Conservation (phyloP, 1,140 invertebrate genomes). For the Aphis gossypii region DNA sequence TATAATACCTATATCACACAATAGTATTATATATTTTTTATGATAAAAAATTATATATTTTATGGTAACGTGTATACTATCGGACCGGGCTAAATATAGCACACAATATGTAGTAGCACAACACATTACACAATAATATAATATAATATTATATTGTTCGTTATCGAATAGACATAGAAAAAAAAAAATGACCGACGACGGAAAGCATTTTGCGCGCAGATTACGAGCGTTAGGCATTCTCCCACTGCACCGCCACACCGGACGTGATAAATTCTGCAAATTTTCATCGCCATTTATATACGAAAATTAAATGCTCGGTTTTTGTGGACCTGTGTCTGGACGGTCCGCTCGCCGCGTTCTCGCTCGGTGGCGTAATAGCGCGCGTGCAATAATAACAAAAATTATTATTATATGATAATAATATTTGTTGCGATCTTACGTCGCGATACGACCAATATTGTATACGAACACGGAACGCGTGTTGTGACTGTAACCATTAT, state of each 20-base stretch:
- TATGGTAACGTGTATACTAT: not conserved
- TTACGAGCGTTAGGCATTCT: slow-evolving; percentile 5
- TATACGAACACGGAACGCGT: not conserved
- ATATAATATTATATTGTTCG: not conserved
- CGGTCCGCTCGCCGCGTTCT: not conserved
- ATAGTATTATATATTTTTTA: not conserved
- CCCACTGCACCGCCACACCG: not conserved
- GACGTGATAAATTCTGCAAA: not conserved
- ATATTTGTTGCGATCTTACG: not conserved
- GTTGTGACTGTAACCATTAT: not conserved
- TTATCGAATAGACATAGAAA: not conserved
- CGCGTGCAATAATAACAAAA: not conserved
- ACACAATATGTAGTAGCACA: not conserved
- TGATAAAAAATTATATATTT: not conserved
- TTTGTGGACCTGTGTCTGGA: not conserved
- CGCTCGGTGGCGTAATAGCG: not conserved
- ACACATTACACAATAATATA: not conserved
- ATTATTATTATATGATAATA: not conserved
- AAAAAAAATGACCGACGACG: not conserved
- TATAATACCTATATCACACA: not conserved
- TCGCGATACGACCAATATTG: not conserved
- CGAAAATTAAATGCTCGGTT: not conserved
- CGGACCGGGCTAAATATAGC: not conserved
- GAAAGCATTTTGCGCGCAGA: not conserved
- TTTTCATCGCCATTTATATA: not conserved